Percentiles rank a stretch among this genome's conserved stretches.
phyloP scores from a whole-genome alignment of 2,113 vertebrate species.

The Myocastor coypus region DNA sequence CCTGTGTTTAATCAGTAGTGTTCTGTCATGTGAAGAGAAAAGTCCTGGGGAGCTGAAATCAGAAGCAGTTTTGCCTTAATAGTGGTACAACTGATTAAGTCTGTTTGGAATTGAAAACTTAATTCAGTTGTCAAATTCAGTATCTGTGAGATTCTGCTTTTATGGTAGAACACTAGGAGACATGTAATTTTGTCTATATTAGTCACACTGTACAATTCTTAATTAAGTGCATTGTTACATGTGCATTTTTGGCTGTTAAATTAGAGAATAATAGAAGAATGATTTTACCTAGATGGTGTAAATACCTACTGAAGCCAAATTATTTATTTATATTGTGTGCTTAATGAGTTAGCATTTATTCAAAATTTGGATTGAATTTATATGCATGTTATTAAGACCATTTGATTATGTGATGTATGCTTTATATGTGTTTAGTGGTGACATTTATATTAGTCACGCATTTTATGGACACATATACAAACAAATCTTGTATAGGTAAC shows the following conservation, averaged over 20 bases:
- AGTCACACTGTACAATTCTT: slow-evolving; percentile 14
- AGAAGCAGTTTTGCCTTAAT: slow-evolving; percentile 50
- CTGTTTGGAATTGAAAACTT: slow-evolving; percentile 56
- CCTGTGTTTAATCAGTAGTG: slow-evolving; percentile 17
- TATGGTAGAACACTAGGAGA: slow-evolving; percentile 40
- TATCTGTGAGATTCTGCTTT: slow-evolving; percentile 31
- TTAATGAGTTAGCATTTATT: slow-evolving; percentile 31
- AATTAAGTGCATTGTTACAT: slow-evolving; percentile 56
- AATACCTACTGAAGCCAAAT: slow-evolving; percentile 40
- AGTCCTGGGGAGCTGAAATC: not conserved
- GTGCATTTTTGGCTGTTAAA: slow-evolving; percentile 51
- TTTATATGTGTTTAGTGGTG: not conserved
- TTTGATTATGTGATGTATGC: not conserved
- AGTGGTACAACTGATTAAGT: slow-evolving; percentile 48
- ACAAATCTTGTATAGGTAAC: not conserved
- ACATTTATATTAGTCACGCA: not conserved
- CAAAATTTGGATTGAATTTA: slow-evolving; percentile 20
- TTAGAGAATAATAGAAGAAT: slow-evolving; percentile 43
- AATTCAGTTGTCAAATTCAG: slow-evolving; percentile 30
- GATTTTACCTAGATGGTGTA: not conserved
- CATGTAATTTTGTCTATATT: slow-evolving; percentile 50
- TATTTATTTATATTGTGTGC: not conserved
- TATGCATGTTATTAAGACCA: not conserved
- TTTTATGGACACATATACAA: not conserved
- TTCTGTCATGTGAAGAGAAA: slow-evolving; percentile 11